Base-by-base conservation (phyloP, 1,140 invertebrate genomes). In the Drosophila kohkoa region DNA sequence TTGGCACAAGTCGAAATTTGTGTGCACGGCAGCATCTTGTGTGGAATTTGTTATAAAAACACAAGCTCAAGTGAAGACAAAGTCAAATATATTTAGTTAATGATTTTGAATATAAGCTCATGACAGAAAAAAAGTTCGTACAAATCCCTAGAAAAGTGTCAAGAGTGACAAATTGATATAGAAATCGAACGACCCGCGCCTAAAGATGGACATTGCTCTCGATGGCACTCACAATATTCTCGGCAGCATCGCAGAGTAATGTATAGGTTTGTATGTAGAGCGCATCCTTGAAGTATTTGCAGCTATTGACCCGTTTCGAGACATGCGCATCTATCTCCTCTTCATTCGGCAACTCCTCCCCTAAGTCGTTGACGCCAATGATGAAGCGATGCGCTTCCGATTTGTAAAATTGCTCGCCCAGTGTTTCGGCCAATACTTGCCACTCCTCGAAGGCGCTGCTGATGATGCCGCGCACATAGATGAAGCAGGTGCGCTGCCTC, bases 231-330 rank as follows among this genome's bases (percentile, higher is more conserved):
- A 89, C 85, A 45, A 91, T 76, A 45, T 91, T 74, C 59, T 91
- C 90, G 5, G 60, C 77, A 2, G 76, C 59, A 60, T 90, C 72
- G n/a, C 90, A 88, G 35, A 91, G 45, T n/a, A 87, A 4, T 0
- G 54, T 75, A 48, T 91, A 91, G 16, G 90, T 90, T 6, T 91
- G 90, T 57, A 91, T 75, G 13, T 87, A 91, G 4, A 91, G 71
- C 0, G 90, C 16, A 25, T 91, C 90, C 52, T 65, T 66, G 1
- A 85, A 76, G 41, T 76, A 76, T 28, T 90, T 91, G 30, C 38
- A 62, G 30, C 15, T 0, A 3, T 41, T 60, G 0, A 88, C 43
- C n/a, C 55, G 55, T 20, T 77, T 77, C 3, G 68, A 30, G 1
- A 77, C 2, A 1, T 48, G 7, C 16, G 15, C 7, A 0, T 63